Evolutionary conservation across 1,140 invertebrate genomes (phyloP).

Genomic region (Plutomurus gul): DNA sequence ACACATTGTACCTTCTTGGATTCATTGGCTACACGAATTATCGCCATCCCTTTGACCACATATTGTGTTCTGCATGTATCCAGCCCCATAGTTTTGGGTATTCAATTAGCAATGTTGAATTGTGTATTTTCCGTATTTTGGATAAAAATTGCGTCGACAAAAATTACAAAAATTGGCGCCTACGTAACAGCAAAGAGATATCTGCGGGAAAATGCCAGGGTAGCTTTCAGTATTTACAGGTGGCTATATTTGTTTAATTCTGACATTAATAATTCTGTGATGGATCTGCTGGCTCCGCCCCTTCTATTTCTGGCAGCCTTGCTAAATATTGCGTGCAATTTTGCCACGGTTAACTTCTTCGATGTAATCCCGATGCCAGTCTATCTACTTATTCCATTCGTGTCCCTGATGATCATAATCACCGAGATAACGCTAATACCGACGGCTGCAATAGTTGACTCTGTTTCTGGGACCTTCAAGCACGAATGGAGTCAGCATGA

Average conservation of each 20-base stretch:
- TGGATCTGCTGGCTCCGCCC: neutral
- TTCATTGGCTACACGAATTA: neutral
- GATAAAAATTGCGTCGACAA: neutral
- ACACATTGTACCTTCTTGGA: neutral
- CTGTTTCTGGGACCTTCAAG: neutral
- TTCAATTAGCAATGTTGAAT: neutral
- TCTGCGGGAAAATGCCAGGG: neutral
- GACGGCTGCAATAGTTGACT: neutral
- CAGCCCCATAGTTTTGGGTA: neutral
- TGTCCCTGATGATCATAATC: neutral
- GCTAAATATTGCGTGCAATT: neutral
- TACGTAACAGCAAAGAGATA: neutral
- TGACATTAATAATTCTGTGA: neutral
- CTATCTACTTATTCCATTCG: neutral
- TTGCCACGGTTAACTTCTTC: neutral
- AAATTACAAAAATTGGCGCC: neutral
- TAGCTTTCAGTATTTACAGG: neutral
- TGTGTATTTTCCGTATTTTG: neutral
- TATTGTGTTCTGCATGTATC: neutral
- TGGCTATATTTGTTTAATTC: neutral
- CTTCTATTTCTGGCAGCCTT: neutral
- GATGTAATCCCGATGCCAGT: neutral
- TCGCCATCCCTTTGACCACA: neutral
- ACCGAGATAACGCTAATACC: neutral
- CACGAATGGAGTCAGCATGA: neutral